These are phyloP conservation scores for Labeo rohita DNA, from an alignment of 2,113 vertebrate genomes.

Conservation along the genomic window DNA sequence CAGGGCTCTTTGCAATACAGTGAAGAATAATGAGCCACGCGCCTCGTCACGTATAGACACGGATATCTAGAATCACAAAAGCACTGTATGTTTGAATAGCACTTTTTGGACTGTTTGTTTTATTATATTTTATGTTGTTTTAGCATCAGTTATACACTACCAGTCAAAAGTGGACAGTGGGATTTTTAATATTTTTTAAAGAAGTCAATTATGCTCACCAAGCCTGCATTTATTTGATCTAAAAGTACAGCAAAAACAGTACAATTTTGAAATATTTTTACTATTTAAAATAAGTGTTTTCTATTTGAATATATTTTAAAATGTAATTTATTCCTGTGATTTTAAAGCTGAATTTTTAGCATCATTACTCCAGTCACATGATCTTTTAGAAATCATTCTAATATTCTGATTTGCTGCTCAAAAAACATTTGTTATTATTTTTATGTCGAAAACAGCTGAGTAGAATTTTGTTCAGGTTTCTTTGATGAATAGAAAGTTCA, in stretches of 20 bases:
- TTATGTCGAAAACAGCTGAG: no score
- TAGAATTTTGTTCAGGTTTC: no score
- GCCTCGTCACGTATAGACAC: not conserved
- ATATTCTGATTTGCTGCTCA: not conserved
- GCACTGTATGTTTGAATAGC: not conserved
- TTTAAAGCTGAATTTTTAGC: no score
- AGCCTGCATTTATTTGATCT: not conserved
- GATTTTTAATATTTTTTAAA: no score
- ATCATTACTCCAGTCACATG: not conserved
- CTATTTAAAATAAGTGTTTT: not conserved
- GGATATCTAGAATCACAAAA: not conserved
- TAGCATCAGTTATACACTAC: no score
- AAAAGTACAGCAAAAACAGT: not conserved
- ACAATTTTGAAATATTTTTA: not conserved
- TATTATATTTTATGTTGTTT: no score
- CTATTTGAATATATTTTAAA: not conserved
- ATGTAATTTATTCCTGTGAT: not conserved
- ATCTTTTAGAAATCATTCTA: not conserved
- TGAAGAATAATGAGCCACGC: not conserved
- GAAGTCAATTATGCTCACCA: not conserved
- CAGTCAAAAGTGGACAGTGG: no score
- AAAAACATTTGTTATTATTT: not conserved
- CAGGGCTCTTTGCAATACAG: not conserved
- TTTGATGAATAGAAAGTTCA: no score
- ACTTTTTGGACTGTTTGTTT: not conserved